Evolutionary conservation across 2,888 invertebrate genomes (phyloP).

Genomic region (Ganaspis brasiliensis): DNA sequence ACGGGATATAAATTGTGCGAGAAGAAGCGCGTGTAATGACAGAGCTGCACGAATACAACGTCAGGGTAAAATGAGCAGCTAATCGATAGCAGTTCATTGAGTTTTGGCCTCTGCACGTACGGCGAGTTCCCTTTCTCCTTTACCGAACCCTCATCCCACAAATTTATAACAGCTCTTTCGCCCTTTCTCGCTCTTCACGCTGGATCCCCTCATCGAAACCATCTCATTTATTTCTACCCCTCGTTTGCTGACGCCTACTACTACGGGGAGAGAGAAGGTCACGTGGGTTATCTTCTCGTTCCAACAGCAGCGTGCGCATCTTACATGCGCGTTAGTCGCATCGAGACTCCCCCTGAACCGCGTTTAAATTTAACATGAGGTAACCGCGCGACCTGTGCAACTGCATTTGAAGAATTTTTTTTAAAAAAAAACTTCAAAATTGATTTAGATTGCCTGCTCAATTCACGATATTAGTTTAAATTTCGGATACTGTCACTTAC

Average conservation of each 20-base stretch:
- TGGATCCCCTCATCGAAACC: constrained; percentile 56
- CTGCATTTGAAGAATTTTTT: constrained; percentile 25
- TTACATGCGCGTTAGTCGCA: constrained; percentile 68
- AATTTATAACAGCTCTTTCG: constrained; percentile 52
- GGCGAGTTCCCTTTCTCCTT: constrained; percentile 49
- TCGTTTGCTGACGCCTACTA: constrained; percentile 53
- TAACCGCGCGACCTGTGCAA: constrained; percentile 52
- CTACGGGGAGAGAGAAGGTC: constrained; percentile 65
- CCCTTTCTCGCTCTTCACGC: constrained; percentile 49
- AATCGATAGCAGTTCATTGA: constrained; percentile 78
- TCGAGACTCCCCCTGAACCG: constrained; percentile 64
- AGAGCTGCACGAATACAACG: constrained; percentile 62
- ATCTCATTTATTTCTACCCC: constrained; percentile 52
- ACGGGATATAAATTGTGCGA: constrained; percentile 47
- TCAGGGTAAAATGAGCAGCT: constrained; percentile 73
- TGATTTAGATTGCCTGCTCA: too few species aligned
- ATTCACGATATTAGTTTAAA: too few species aligned
- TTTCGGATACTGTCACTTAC: too few species aligned
- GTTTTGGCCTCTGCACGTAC: constrained; percentile 72
- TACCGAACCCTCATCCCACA: constrained; percentile 52
- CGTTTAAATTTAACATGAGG: constrained; percentile 69
- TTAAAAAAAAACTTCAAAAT: neutral
- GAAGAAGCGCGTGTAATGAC: constrained; percentile 49
- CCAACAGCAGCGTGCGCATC: constrained; percentile 68
- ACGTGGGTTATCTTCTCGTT: constrained; percentile 73